phyloP scores from a whole-genome alignment of 2,797 vertebrate species.

The Schizothorax lantsangensis region DNA sequence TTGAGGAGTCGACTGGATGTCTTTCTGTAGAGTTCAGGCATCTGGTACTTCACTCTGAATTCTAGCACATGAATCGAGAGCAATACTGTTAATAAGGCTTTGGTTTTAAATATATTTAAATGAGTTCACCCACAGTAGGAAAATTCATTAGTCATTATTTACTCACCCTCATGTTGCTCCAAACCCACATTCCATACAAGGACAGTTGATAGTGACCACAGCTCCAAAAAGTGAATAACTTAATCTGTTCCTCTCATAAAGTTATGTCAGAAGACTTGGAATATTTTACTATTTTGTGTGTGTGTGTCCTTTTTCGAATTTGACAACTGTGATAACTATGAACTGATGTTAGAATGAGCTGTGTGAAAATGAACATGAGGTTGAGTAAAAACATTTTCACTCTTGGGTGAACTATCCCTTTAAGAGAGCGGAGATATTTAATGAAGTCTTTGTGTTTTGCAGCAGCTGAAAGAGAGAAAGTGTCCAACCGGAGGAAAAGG shows the following conservation, averaged over 20 bases:
- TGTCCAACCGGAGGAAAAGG: constrained; percentile 89
- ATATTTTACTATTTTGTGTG: not conserved
- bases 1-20: constrained; percentile 94
- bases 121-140: constrained; percentile 6
- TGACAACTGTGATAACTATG: not conserved
- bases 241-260: not conserved
- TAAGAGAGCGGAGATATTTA: constrained; percentile 13
- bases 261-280: not conserved
- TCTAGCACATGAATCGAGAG: not conserved
- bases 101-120: not conserved
- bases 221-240: constrained; percentile 10
- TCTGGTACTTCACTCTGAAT: constrained; percentile 78
- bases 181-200: not conserved
- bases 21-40: constrained; percentile 95
- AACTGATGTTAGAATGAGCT: not conserved
- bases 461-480: constrained; percentile 98
- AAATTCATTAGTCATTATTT: not conserved
- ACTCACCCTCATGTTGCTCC: not conserved
- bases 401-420: not conserved
- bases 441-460: constrained; percentile 51
- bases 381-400: not conserved
- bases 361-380: constrained; percentile 5
- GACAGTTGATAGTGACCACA: not conserved
- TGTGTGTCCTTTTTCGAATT: not conserved
- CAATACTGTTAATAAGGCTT: not conserved